phyloP scores from a whole-genome alignment of 2,113 vertebrate species.

The Okapia johnstoni region DNA sequence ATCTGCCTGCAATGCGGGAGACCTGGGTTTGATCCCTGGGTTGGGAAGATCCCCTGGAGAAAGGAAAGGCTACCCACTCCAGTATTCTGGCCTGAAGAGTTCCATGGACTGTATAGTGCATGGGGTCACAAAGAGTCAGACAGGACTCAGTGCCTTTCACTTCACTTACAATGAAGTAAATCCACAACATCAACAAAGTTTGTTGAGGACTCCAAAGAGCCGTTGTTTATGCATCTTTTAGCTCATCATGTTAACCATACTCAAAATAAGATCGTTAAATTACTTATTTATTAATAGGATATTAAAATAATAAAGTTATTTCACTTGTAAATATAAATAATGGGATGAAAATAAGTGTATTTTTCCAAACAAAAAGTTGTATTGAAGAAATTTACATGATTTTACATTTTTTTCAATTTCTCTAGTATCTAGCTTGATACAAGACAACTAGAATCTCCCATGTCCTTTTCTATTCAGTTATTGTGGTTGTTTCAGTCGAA shows the following conservation, averaged over 20 bases:
- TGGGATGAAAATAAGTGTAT: not conserved
- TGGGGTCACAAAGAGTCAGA: not conserved
- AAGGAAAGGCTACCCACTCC: not conserved
- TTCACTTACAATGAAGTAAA: not conserved
- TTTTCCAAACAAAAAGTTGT: conserved; percentile 22
- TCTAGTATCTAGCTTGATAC: not conserved
- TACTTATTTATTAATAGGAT: conserved; percentile 1
- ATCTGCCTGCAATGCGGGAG: not conserved
- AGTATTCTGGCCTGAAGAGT: not conserved
- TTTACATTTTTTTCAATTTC: not conserved
- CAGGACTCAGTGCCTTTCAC: not conserved
- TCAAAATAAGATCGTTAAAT: not conserved
- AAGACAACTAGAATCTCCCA: not conserved
- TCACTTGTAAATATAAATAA: not conserved
- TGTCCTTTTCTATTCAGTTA: not conserved
- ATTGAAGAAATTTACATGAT: not conserved
- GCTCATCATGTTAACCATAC: not conserved
- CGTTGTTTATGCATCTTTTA: not conserved
- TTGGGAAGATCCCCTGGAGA: not conserved
- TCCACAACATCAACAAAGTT: not conserved
- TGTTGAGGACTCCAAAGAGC: not conserved
- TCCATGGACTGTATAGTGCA: not conserved
- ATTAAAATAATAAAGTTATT: conserved; percentile 34
- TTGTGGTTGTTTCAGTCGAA: not conserved
- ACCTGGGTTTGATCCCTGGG: not conserved